Percentiles rank a stretch among this genome's conserved stretches.
phyloP scores from a whole-genome alignment of 2,113 vertebrate genomes.

The Ceuthmochares aereus region DNA sequence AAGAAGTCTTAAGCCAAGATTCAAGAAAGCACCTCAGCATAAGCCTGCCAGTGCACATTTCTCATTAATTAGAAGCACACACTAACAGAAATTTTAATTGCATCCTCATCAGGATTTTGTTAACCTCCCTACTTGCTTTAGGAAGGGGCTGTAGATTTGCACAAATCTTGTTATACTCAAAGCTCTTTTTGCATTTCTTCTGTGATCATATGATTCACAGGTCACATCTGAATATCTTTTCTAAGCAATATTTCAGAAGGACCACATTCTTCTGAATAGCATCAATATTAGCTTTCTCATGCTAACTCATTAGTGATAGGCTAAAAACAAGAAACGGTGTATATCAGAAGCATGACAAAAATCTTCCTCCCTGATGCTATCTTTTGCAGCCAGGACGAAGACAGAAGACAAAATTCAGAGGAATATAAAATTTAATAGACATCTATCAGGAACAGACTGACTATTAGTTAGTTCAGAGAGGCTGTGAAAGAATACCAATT shows the following conservation, averaged over 20 bases:
- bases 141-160: background rate
- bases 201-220: background rate
- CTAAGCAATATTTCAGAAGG: background rate
- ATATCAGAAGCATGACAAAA: background rate
- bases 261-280: background rate
- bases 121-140: background rate
- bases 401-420: background rate
- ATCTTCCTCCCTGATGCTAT: background rate
- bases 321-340: background rate
- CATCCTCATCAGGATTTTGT: background rate
- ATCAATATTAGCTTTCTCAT: background rate
- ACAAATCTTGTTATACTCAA: background rate
- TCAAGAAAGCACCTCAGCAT: background rate
- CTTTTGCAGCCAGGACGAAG: background rate
- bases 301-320: too few species aligned
- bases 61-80: background rate
- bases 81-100: background rate
- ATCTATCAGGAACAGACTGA: background rate
- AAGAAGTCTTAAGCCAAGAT: background rate
- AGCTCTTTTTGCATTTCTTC: background rate
- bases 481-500: background rate
- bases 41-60: background rate
- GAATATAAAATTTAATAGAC: background rate
- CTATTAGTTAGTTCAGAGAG: background rate
- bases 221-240: background rate